Base-by-base conservation (phyloP, 2,888 invertebrate species). In the Thelaira solivaga region DNA sequence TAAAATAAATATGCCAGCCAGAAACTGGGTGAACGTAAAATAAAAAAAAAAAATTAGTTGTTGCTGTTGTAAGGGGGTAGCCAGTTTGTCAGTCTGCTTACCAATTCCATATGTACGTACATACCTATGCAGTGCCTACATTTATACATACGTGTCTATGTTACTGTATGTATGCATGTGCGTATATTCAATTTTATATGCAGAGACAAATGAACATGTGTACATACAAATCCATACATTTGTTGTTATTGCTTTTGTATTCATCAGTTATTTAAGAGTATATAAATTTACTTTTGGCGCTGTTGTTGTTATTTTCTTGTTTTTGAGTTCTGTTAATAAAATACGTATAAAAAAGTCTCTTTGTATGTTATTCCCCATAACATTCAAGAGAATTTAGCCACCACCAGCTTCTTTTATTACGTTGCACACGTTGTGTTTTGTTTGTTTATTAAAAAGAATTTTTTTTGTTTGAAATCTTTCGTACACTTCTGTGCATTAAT, bases 11-110 rank as follows among this genome's bases (percentile, higher is more conserved):
- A 49, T 68, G 76, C 36, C 49, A 67, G 76, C 36, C 49, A 67
- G n/a, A 67, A 72, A 72, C 67, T 77, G 76, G 67, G 76, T 72
- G 67, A 77, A 72, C 59, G 69, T 4, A 39, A 61, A 67, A 67
- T 10, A 51, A 57, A 20, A 29, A 20, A 51, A 57, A 20, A 29
- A 20, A 1, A 6, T 26, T 57, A 2, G 22, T 62, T 69, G 18
- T 62, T 71, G 43, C 13, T 62, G 20, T 34, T 62, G 24, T 51
- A 10, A 55, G 7, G 10, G 22, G 36, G 16, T 26, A 36, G 59
- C 36, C 62, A 34, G 53, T 68, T 45, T 61, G 31, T 43, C 62
- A 22, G 18, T 36, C 43, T 45, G 26, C 22, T 47, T 43, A 47
- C 49, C 6, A 61, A 34, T 65, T 65, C 18, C 22, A 47, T 36